A percentile compares a stretch with the other conserved stretches of the same genome.
Evolutionary conservation across 2,888 invertebrate genomes (phyloP).

Genomic region (Galerucella calmariensis): DNA sequence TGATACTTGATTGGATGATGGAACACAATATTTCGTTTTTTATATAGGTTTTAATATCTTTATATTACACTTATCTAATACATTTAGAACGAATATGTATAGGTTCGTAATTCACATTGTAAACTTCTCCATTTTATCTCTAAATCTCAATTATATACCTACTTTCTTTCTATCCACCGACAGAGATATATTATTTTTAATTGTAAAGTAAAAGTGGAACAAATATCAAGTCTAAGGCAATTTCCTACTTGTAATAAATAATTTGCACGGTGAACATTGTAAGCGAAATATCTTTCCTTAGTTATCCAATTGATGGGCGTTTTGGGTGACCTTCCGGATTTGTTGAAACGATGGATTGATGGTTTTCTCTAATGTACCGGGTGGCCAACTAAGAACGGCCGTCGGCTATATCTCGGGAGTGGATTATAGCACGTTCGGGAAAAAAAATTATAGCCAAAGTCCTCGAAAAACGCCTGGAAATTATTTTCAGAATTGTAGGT

Average conservation of each 20-base stretch:
- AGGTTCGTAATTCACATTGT: background rate
- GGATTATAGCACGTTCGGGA: no score
- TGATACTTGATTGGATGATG: no score
- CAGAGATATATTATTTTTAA: background rate
- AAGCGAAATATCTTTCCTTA: background rate
- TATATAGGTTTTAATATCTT: no score
- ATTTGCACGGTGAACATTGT: constrained; percentile 4
- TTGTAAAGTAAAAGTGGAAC: constrained; percentile 16
- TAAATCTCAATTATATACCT: background rate
- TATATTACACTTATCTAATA: no score
- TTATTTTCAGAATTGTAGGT: no score
- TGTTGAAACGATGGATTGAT: background rate
- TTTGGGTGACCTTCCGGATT: background rate
- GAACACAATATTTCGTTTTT: no score
- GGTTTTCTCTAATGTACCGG: background rate
- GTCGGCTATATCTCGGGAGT: no score
- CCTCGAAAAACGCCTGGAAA: no score
- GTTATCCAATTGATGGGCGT: background rate
- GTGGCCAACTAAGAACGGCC: no score
- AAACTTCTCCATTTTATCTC: background rate
- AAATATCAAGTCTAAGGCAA: constrained; percentile 17
- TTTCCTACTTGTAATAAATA: constrained; percentile 11
- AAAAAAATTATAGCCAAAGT: no score
- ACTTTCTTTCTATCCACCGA: constrained; percentile 11
- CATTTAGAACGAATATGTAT: background rate